Base-by-base conservation (phyloP, 1,140 invertebrate species). In the Saccostrea echinata region DNA sequence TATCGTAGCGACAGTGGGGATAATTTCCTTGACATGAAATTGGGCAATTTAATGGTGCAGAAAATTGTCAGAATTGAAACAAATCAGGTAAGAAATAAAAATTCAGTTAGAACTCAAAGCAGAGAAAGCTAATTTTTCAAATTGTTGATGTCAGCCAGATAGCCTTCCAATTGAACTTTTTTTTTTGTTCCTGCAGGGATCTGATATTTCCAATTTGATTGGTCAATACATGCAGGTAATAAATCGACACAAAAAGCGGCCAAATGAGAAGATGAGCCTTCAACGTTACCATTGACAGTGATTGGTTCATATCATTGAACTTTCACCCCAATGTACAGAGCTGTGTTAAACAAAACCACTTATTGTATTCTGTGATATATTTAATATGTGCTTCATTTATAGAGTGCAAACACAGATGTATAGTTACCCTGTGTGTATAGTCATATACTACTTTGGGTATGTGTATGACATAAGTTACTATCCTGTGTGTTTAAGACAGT, bases 1-100 rank as follows among this genome's bases (percentile, higher is more conserved):
- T 97, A 98, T 68, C 96, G 96, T 90, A 98, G 98, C 0, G 98
- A 99, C 93, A 98, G 98, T 94, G 98, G 98, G 51, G 97, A 97
- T 0, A 96, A 99, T 81, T 99, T 98, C 94, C 95, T 99, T 94
- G 98, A 99, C 95, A 98, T 99, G 97, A 99, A 99, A 95, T 98
- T 98, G 93, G 98, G 98, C 27, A 99, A 99, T 94, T 95, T 99
- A 91, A 97, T 99, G 97, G 97, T 98, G 93, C 98, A 99, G 95
- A 96, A 98, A 88, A 98, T 99, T 88, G 98, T 98, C 33, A 96
- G 98, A 91, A 96, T 99, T 87, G 98, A 99, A 94, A 99, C 98
- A 2, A 98, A 99, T 94, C 98, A 99, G 95, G 98, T 98, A 91
- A 87, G 86, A 76, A 51, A 61, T 21, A 61, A 61, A 57, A 61